A percentile compares a stretch with the other conserved stretches of the same genome.
phyloP scores from a whole-genome alignment of 2,888 invertebrate species.

The Ochlodes sylvanus region DNA sequence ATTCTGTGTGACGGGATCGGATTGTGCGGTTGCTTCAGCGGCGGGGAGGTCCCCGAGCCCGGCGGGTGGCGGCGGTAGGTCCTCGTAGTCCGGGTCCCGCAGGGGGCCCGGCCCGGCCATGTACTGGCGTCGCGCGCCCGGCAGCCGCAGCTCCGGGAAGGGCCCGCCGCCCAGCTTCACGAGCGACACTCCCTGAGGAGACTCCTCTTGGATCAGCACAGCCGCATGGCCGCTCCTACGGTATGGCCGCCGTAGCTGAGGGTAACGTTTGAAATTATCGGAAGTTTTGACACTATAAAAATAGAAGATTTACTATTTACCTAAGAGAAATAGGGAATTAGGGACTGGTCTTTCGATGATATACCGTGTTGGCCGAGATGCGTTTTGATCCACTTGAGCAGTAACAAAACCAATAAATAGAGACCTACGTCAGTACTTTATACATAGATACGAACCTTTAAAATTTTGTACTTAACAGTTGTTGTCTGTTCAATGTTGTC shows the following conservation, averaged over 20 bases:
- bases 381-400: too few relatives aligned
- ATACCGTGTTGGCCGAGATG: too few relatives aligned
- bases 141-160: constrained; percentile 61
- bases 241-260: constrained; percentile 18
- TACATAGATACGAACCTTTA: constrained; percentile 50
- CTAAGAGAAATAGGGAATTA: too few relatives aligned
- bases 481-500: background rate
- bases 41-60: background rate
- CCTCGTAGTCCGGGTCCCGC: constrained; percentile 60
- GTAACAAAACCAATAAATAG: too few relatives aligned
- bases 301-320: too few relatives aligned
- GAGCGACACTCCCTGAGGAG: constrained; percentile 53
- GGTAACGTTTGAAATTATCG: too few relatives aligned
- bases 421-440: background rate
- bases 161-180: constrained; percentile 57
- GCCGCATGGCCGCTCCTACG: constrained; percentile 44
- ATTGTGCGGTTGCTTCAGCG: background rate
- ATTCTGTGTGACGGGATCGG: background rate
- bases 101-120: constrained; percentile 54
- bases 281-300: too few relatives aligned
- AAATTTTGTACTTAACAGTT: constrained; percentile 53
- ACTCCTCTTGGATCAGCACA: constrained; percentile 57
- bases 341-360: too few relatives aligned
- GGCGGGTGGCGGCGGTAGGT: constrained; percentile 37
- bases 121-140: constrained; percentile 61